phyloP scores from a whole-genome alignment of 2,113 vertebrate genomes.

The Galeopterus variegatus region DNA sequence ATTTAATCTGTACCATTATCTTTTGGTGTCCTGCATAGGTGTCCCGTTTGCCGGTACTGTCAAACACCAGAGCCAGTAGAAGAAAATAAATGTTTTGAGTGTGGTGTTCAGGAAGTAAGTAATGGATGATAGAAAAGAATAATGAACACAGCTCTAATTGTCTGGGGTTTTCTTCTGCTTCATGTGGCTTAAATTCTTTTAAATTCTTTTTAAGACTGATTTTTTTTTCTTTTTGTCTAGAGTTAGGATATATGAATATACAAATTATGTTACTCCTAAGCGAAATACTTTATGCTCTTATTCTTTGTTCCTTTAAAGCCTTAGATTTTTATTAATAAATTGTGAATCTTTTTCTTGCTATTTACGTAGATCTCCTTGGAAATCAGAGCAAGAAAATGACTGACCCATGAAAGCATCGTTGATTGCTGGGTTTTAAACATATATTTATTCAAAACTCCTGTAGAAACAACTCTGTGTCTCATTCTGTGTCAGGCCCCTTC shows the following conservation, averaged over 20 bases:
- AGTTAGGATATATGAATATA: not conserved
- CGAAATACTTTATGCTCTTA: slow-evolving; percentile 28
- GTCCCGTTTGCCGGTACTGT: slow-evolving; percentile 98
- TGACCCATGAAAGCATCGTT: not conserved
- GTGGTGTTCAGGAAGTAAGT: slow-evolving; percentile 99
- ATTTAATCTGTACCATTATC: slow-evolving; percentile 10
- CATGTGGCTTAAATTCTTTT: slow-evolving; percentile 41
- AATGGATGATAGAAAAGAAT: slow-evolving; percentile 72
- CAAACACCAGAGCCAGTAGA: slow-evolving; percentile 98
- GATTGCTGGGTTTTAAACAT: not conserved
- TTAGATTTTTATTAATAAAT: not conserved
- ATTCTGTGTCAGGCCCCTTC: not conserved
- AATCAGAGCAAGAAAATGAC: not conserved
- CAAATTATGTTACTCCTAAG: slow-evolving; percentile 44
- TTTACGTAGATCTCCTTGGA: slow-evolving; percentile 41
- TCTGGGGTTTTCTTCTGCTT: not conserved
- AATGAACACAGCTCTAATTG: slow-evolving; percentile 49
- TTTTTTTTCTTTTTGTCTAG: slow-evolving; percentile 13
- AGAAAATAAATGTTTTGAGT: slow-evolving; percentile 99
- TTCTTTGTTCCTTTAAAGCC: slow-evolving; percentile 40
- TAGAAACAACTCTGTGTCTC: not conserved
- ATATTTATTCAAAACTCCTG: not conserved
- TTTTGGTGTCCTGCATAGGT: slow-evolving; percentile 88
- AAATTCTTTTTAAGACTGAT: not conserved
- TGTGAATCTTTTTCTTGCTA: not conserved